Evolutionary conservation across 2,797 vertebrate species (phyloP), one percentile per base, ranked within the genome.

Genomic region (Hypotaenidia philippensis): DNA sequence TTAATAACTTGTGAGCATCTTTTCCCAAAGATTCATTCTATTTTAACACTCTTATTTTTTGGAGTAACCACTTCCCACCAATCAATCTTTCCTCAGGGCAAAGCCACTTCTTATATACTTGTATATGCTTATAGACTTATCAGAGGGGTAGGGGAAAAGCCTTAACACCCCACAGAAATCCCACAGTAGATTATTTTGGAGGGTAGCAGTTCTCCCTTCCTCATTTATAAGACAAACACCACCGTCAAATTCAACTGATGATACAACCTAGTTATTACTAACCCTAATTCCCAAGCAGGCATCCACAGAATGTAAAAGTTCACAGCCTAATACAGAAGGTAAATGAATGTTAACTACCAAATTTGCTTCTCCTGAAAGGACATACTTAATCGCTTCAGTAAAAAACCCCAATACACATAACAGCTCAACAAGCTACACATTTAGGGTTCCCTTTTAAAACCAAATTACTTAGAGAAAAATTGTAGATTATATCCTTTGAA

Each of bases 1-100:
- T 90, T 95, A 95, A 89, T 92, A 95, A 95, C 65, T 50, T 81
- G 50, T 3, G 31, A 92, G 84, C 82, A 86, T 31, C 59, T 93
- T 91, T 71, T 72, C 89, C 38, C 45, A 25, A 87, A 87, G 84
- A 75, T 68, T 75, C 14, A 27, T 41, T 93, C 68, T 71, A 94
- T 83, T 96, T 60, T 86, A 70, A 80, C 80, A 44, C 69, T 76
- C 79, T 95, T 71, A 59, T 78, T 85, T 96, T 44, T 83, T 47
- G 56, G 83, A 89, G 45, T 76, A 83, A 93, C 40, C 61, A 41
- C 75, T 87, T 89, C 86, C 83, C 81, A 95, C 55, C 59, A 57
- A 83, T 26, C 52, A 63, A 66, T n/a, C 53, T 78, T 72, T 68
- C 52, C 83, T 77, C 60, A 65, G 65, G 55, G 89, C 56, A 93